Evolutionary conservation across 2,113 vertebrate genomes (phyloP), one percentile per base, ranked within the genome.

Genomic region (Amphiprion ocellaris): DNA sequence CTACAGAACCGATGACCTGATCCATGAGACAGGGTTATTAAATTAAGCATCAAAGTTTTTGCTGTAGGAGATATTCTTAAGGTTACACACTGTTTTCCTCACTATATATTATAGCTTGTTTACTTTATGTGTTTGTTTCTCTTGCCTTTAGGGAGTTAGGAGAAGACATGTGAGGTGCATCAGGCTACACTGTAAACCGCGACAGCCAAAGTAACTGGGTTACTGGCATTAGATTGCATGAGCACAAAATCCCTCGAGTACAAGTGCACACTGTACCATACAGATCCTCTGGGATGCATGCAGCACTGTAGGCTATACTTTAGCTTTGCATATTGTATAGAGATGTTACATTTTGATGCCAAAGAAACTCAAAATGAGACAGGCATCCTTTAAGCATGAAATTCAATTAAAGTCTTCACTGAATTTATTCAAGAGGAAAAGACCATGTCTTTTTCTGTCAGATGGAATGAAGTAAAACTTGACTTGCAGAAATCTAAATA

Each of bases 401-500:
- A 81, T 61, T 69, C 73, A 90, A 90, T 89, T 85, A 87, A 66
- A 61, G 63, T 88, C 82, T 77, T 82, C 37, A 63, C 47, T 24
- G 50, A 62, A 69, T 82, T 90, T 74, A 89, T 88, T 73, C 67
- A 69, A 74, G 77, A 54, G 72, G 86, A 90, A 87, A 90, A 85
- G 83, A 78, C 44, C 64, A 75, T n/a, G 60, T 81, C 73, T 82
- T 83, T 52, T 62, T 83, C 84, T 76, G 85, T 89, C 79, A 78
- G 59, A 87, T 33, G 58, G 46, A 84, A 90, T 83, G 67, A 84
- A 87, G 74, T 68, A 30, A 71, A 89, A 84, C 64, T 86, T 69
- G 74, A 90, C 87, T 90, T 72, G 77, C 67, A 87, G 50, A 71
- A 83, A 82, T 87, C 91, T 86, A 91, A 92, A 92, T 89, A 89